Percentiles rank a stretch among this genome's conserved stretches.
These are phyloP conservation scores for Leptinotarsa defecta DNA, from an alignment of 1,140 invertebrate species.

Conservation along the genomic window DNA sequence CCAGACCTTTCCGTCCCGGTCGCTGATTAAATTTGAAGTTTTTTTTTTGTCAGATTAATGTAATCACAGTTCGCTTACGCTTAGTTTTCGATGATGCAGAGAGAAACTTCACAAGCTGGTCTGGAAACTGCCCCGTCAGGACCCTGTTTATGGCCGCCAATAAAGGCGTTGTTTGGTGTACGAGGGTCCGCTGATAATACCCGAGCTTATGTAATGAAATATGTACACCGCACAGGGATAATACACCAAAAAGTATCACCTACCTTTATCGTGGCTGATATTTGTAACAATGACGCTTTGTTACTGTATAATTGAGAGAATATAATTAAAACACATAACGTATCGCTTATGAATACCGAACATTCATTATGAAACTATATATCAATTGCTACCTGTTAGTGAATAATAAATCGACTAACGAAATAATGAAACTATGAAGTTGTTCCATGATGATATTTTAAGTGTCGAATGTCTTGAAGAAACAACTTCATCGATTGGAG, in stretches of 20 bases:
- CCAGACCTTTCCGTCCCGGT: not conserved
- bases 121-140: conserved; percentile 25
- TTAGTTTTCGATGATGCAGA: not conserved
- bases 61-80: conserved; percentile 33
- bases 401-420: too few species aligned
- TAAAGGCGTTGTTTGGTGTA: conserved; percentile 40
- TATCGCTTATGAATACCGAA: too few species aligned
- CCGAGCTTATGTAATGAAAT: conserved; percentile 41
- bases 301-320: not conserved
- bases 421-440: too few species aligned
- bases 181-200: conserved; percentile 41
- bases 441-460: too few species aligned
- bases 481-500: too few species aligned
- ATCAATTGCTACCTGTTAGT: too few species aligned
- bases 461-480: too few species aligned
- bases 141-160: conserved; percentile 40
- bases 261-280: conserved; percentile 16
- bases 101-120: not conserved
- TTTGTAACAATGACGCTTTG: not conserved
- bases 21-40: conserved; percentile 21
- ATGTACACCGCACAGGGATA: conserved; percentile 37
- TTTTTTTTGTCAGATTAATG: conserved; percentile 34
- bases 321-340: too few species aligned
- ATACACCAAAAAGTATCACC: conserved; percentile 37
- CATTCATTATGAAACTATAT: too few species aligned